phyloP scores from a whole-genome alignment of 2,888 invertebrate genomes.

The Lomographa bimaculata region DNA sequence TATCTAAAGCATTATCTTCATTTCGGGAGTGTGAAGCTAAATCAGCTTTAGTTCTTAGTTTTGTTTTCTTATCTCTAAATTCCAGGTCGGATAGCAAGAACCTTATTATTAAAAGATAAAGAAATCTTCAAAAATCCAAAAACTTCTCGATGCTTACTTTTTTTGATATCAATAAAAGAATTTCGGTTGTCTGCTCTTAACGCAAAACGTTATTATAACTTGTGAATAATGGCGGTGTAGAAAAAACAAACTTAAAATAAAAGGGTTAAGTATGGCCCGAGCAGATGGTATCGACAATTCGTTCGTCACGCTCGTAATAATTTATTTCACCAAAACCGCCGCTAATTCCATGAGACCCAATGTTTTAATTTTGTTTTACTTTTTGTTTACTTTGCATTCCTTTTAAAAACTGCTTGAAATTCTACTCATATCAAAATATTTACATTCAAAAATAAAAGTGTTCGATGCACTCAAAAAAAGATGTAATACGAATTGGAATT shows the following conservation, averaged over 20 bases:
- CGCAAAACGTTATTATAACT: slow-evolving; percentile 71
- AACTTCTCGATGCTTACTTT: slow-evolving; percentile 67
- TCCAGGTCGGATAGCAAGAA: slow-evolving; percentile 33
- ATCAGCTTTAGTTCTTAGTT: slow-evolving; percentile 53
- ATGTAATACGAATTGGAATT: slow-evolving; percentile 59
- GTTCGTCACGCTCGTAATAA: slow-evolving; percentile 83
- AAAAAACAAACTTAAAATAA: slow-evolving; percentile 75
- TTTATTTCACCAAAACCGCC: slow-evolving; percentile 79
- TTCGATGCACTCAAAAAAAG: slow-evolving; percentile 47
- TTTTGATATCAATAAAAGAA: slow-evolving; percentile 76
- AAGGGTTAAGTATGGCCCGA: slow-evolving; percentile 75
- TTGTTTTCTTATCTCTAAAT: slow-evolving; percentile 37
- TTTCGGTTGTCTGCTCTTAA: slow-evolving; percentile 64
- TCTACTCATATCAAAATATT: slow-evolving; percentile 61
- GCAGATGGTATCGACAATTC: slow-evolving; percentile 80
- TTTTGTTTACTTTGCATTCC: slow-evolving; percentile 67
- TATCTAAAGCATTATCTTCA: slow-evolving; percentile 45
- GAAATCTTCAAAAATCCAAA: too few species aligned
- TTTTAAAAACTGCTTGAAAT: slow-evolving; percentile 59
- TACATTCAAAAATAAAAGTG: slow-evolving; percentile 50
- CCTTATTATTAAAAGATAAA: slow-evolving; percentile 66
- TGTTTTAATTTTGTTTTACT: slow-evolving; percentile 78
- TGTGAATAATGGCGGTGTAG: slow-evolving; percentile 79
- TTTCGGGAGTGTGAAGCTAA: slow-evolving; percentile 50
- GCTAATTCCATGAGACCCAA: slow-evolving; percentile 75